phyloP scores from a whole-genome alignment of 2,888 invertebrate species.

The Drosophila sordidula region DNA sequence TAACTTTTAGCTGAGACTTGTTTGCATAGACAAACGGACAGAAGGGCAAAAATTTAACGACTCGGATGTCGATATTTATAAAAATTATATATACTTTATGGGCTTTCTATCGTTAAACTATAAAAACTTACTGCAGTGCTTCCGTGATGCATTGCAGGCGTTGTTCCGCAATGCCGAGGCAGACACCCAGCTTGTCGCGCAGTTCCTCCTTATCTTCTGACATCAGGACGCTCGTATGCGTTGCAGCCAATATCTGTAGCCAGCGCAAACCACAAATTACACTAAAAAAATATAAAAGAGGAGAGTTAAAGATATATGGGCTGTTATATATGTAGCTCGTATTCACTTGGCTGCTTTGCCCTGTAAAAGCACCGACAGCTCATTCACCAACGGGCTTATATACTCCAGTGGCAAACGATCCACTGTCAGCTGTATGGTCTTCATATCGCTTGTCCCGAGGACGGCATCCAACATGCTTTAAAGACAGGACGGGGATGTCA shows the following conservation, averaged over 20 bases:
- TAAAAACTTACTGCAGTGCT: constrained; percentile 80
- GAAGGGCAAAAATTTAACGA: too few species aligned
- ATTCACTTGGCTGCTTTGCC: constrained; percentile 89
- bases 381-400: constrained; percentile 90
- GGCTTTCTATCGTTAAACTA: background rate
- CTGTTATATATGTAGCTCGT: background rate
- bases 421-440: constrained; percentile 90
- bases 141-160: constrained; percentile 82
- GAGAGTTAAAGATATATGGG: background rate
- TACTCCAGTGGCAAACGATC: constrained; percentile 91
- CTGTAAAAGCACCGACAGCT: constrained; percentile 89
- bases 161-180: constrained; percentile 84
- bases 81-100: too few species aligned
- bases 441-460: constrained; percentile 88
- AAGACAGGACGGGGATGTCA: background rate
- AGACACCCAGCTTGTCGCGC: constrained; percentile 81
- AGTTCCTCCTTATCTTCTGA: constrained; percentile 83
- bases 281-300: constrained; percentile 55
- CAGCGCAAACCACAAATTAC: constrained; percentile 82
- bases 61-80: too few species aligned
- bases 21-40: too few species aligned
- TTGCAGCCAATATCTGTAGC: constrained; percentile 80
- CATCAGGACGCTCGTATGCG: constrained; percentile 84
- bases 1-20: too few species aligned
- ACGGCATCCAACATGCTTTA: constrained; percentile 90